Evolutionary conservation across 2,888 invertebrate species (phyloP).

Genomic region (Mimumesa dahlbomi): DNA sequence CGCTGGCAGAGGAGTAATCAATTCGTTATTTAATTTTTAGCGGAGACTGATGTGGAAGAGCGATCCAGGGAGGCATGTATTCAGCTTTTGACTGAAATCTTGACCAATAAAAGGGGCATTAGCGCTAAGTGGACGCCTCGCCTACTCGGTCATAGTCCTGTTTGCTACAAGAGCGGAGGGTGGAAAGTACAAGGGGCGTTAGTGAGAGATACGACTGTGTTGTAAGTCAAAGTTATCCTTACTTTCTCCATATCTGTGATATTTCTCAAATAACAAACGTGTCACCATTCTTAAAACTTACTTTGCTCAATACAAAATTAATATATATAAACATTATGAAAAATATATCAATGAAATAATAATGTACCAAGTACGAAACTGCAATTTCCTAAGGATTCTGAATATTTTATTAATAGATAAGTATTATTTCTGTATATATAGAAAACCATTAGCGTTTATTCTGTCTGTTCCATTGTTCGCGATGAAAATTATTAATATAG

Average conservation of each 20-base stretch:
- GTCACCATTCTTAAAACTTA: too few species aligned
- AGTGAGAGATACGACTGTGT: conserved; percentile 56
- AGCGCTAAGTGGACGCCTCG: conserved; percentile 76
- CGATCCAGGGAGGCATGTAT: conserved; percentile 49
- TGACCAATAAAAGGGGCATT: conserved; percentile 78
- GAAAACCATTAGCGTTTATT: too few species aligned
- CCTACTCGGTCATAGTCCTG: conserved; percentile 72
- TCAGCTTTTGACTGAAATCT: conserved; percentile 70
- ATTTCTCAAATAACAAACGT: too few species aligned
- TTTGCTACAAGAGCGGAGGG: conserved; percentile 67
- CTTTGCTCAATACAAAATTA: too few species aligned
- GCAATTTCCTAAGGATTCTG: too few species aligned
- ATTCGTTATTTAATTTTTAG: conserved; percentile 56
- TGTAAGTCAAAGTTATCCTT: conserved; percentile 9
- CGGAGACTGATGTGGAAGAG: conserved; percentile 34
- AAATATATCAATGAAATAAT: too few species aligned
- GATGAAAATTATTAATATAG: background rate
- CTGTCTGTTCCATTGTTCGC: background rate
- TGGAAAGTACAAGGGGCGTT: conserved; percentile 61
- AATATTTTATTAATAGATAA: too few species aligned
- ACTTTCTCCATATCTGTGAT: too few species aligned
- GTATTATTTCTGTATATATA: too few species aligned
- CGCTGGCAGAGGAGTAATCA: conserved; percentile 6
- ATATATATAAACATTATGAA: too few species aligned
- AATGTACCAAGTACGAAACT: too few species aligned